Conservation (phyloP, 2,797 vertebrate genomes). For the Spinus olivaceus region DNA sequence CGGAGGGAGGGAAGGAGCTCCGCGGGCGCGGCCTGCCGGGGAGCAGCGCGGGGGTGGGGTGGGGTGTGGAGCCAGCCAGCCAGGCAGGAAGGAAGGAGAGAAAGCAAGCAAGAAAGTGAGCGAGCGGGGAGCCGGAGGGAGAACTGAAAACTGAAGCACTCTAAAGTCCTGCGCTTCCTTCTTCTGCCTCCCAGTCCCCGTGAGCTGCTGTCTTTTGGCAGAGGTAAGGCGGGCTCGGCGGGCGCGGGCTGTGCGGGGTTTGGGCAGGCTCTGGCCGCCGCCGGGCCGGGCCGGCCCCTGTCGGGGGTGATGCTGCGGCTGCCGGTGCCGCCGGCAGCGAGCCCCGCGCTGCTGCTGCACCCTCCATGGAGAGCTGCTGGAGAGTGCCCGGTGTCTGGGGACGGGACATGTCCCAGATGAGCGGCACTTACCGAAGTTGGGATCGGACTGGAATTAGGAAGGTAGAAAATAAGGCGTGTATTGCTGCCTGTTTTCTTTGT, state of each 20-base stretch:
- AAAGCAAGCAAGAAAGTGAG: not conserved
- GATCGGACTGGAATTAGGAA: not conserved
- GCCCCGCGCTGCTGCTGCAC: not conserved
- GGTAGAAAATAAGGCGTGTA: not conserved
- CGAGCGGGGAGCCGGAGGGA: not conserved
- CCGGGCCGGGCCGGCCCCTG: not conserved
- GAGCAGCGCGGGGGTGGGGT: not conserved
- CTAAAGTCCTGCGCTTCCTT: not conserved
- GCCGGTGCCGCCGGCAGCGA: not conserved
- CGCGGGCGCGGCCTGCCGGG: not conserved
- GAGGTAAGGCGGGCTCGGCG: not conserved
- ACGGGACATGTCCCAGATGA: accelerated
- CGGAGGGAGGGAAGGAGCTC: not conserved
- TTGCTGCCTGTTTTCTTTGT: not conserved
- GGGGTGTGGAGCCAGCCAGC: not conserved
- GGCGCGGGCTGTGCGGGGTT: not conserved
- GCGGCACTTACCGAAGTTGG: accelerated
- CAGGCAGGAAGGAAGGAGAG: not conserved
- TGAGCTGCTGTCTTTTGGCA: not conserved
- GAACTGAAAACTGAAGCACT: not conserved
- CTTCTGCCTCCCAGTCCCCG: accelerated
- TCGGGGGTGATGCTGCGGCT: not conserved
- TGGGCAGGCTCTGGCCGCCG: not conserved
- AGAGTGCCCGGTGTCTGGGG: accelerated
- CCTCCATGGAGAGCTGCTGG: not conserved